Evolutionary conservation across 2,113 vertebrate species (phyloP).

Genomic region (Cisticola juncidis): DNA sequence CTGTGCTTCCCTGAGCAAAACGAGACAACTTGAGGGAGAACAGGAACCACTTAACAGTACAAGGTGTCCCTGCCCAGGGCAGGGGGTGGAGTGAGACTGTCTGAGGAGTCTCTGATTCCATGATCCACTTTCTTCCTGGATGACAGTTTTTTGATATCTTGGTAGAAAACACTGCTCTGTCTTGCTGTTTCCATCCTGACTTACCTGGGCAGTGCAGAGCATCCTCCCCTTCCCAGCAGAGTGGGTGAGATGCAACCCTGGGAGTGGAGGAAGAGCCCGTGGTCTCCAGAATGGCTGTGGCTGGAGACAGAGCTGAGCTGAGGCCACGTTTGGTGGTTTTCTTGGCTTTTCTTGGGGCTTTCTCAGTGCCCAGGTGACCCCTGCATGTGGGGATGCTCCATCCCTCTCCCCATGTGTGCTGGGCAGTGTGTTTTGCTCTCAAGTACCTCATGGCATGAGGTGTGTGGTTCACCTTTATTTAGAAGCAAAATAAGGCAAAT

Average conservation of each 20-base stretch:
- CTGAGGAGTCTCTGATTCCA: background rate
- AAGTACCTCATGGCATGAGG: background rate
- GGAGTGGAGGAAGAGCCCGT: background rate
- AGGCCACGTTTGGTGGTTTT: accelerated
- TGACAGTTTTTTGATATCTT: background rate
- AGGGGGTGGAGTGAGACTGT: background rate
- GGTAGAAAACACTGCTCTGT: accelerated
- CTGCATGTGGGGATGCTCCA: background rate
- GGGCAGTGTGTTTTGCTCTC: background rate
- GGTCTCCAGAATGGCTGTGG: background rate
- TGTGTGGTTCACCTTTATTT: background rate
- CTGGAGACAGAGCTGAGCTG: background rate
- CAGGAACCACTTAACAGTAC: accelerated
- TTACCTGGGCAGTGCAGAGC: background rate
- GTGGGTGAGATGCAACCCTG: accelerated
- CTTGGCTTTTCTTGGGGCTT: too few species aligned
- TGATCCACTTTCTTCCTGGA: background rate
- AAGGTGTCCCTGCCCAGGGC: background rate
- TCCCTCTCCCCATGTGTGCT: background rate
- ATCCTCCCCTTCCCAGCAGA: background rate
- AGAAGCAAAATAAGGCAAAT: background rate
- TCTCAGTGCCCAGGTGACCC: background rate
- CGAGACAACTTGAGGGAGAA: background rate
- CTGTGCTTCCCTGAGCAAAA: background rate
- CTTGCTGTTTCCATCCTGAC: background rate